Evolutionary conservation across 2,113 vertebrate species (phyloP), one percentile per base, ranked within the genome.

Genomic region (Caranx ignobilis): DNA sequence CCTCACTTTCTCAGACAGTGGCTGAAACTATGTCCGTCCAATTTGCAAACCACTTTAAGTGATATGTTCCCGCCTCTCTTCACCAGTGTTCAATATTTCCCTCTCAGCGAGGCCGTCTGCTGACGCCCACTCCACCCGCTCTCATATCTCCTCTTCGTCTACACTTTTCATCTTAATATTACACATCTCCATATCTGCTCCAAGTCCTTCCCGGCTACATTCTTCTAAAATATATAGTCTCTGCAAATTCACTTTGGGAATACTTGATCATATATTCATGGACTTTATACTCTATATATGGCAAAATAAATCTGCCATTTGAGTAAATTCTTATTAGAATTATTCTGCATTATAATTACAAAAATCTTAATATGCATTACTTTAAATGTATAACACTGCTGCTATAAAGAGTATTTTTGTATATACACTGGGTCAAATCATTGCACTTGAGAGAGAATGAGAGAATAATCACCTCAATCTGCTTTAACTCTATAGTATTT

Each of bases 11-110:
- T 75, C 75, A 75, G 74, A 66, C 83, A 76, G 74, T 88, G 79
- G 73, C 81, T 10, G 69, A 87, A 69, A 73, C 88, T 31, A 37
- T 88, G 81, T 89, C 84, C 60, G 54, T 87, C 88, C 89, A 90
- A 90, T 92, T 90, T 90, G 81, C 15, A 47, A 52, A 55, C 64
- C 72, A 86, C 88, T 91, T 81, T 83, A 89, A 89, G 80, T 76
- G 75, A 87, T 89, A 73, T 62, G 43, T 81, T 85, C 48, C 82
- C 10, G 65, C 77, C 68, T 84, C 79, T 81, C 10, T 34, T 65
- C 69, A 71, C 68, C 69, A 71, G 52, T 66, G 71, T 82, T 90
- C 66, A 75, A 85, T 83, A 85, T 79, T 82, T 92, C 57, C 60
- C 64, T 83, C 73, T 88, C 71, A 75, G 67, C 18, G 37, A 77